These are phyloP conservation scores for Drosophila biarmipes DNA, from an alignment of 1,140 invertebrate genomes.

Conservation along the genomic window DNA sequence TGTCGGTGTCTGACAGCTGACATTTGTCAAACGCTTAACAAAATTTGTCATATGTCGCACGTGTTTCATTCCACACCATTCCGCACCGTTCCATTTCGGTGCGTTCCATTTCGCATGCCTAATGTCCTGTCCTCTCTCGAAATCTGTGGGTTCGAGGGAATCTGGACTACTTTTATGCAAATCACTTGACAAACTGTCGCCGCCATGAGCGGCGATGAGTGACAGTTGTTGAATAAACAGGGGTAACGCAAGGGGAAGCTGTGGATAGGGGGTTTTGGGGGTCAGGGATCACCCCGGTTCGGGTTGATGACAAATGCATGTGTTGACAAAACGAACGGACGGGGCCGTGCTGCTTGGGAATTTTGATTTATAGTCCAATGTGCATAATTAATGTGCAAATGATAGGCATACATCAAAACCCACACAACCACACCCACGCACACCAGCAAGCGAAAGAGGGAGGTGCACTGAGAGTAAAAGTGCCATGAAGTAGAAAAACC, in stretches of 20 bases:
- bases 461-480: conserved; percentile 6
- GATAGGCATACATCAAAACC: conserved; percentile 59
- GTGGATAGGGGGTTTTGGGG: not conserved
- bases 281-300: not conserved
- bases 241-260: not conserved
- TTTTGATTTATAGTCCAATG: conserved; percentile 77
- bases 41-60: conserved; percentile 69
- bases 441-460: not conserved
- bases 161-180: conserved; percentile 70
- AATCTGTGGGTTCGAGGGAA: conserved; percentile 9
- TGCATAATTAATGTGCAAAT: conserved; percentile 82
- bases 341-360: conserved; percentile 32
- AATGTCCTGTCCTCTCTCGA: conserved; percentile 37
- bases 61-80: conserved; percentile 26
- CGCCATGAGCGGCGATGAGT: conserved; percentile 41
- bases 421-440: conserved; percentile 25
- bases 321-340: conserved; percentile 61
- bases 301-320: conserved; percentile 80
- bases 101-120: conserved; percentile 30
- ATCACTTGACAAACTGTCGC: conserved; percentile 68
- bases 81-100: conserved; percentile 23
- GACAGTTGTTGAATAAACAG: conserved; percentile 21
- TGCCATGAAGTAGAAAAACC: not conserved
- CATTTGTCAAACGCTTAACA: conserved; percentile 82
- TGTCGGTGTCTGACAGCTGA: conserved; percentile 75